phyloP scores from a whole-genome alignment of 37 sponge, comb jelly and placozoan genomes.

The Beroe ovata region DNA sequence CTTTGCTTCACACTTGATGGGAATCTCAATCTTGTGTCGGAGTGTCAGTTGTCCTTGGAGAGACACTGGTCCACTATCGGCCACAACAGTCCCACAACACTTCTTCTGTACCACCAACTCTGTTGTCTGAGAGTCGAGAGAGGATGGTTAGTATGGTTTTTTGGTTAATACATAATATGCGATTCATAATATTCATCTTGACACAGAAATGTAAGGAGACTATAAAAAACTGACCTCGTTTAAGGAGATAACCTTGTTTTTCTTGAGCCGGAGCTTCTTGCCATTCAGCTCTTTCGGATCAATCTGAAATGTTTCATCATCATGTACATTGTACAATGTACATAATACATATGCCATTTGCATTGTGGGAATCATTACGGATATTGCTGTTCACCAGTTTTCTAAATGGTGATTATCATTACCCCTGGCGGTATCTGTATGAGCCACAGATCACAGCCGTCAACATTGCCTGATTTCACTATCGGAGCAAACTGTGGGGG shows the following conservation, averaged over 20 bases:
- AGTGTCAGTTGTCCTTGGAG: conserved; percentile 34
- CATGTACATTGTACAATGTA: no score
- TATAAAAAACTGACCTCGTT: conserved; percentile 32
- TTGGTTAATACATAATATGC: no score
- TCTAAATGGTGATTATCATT: no score
- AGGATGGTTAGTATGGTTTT: no score
- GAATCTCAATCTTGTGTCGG: conserved; percentile 64
- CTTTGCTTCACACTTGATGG: neutral
- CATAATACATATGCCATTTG: no score
- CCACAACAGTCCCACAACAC: neutral
- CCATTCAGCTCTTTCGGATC: neutral
- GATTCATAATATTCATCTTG: no score
- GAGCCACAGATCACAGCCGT: conserved; percentile 8
- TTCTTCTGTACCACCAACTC: conserved; percentile 50
- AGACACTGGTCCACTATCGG: neutral
- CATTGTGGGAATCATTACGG: no score
- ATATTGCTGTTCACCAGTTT: no score
- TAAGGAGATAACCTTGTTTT: conserved; percentile 28
- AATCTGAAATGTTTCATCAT: no score
- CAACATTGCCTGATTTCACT: neutral
- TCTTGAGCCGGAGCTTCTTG: conserved; percentile 34
- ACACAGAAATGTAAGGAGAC: no score
- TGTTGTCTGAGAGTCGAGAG: conserved; percentile 49
- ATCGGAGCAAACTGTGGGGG: conserved; percentile 18
- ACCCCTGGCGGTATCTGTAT: conserved; percentile 61